phyloP scores from a whole-genome alignment of 1,140 invertebrate genomes.

The Meteorus sp. region DNA sequence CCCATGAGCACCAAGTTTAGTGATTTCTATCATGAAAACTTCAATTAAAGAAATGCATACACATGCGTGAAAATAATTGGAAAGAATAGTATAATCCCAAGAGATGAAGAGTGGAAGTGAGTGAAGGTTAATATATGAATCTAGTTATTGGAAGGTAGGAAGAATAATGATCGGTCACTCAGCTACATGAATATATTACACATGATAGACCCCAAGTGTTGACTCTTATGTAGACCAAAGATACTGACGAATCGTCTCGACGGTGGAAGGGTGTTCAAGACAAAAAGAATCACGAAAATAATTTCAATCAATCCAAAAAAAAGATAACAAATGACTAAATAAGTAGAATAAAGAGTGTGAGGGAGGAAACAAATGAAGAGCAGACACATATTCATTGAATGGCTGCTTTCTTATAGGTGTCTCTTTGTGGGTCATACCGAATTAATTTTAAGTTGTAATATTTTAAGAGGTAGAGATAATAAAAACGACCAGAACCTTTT shows the following conservation, averaged over 20 bases:
- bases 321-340: constrained; percentile 10
- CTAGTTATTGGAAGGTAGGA: too few species aligned
- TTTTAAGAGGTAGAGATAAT: constrained; percentile 55
- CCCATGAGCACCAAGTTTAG: too few species aligned
- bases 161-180: too few species aligned
- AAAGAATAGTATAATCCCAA: too few species aligned
- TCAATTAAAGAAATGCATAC: too few species aligned
- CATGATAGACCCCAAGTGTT: too few species aligned
- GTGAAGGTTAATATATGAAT: constrained; percentile 32
- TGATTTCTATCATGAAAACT: too few species aligned
- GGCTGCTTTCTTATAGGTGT: constrained; percentile 42
- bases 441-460: constrained; percentile 55
- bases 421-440: constrained; percentile 40
- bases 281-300: constrained; percentile 12
- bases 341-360: constrained; percentile 10
- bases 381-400: constrained; percentile 32
- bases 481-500: constrained; percentile 53
- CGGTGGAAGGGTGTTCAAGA: neutral
- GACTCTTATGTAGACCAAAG: constrained; percentile 34
- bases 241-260: constrained; percentile 1
- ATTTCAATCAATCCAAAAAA: constrained; percentile 15
- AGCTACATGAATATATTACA: too few species aligned
- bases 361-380: too few species aligned
- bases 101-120: too few species aligned
- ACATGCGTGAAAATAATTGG: too few species aligned